These are phyloP conservation scores for Papilio helenus DNA, from an alignment of 1,140 invertebrate species.

Conservation along the genomic window DNA sequence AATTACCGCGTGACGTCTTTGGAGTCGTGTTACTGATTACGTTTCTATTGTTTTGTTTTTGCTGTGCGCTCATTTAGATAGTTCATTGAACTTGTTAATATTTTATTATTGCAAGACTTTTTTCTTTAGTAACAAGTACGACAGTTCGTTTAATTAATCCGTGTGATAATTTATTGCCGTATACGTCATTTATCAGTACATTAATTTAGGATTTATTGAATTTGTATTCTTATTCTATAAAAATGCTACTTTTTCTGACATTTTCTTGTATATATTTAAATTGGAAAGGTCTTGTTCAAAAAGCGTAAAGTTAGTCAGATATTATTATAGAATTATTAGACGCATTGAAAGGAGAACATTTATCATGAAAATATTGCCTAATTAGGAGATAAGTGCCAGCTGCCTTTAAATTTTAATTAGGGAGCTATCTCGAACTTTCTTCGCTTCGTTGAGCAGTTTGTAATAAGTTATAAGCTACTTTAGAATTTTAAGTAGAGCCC, in stretches of 20 bases:
- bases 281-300: neutral
- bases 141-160: no score
- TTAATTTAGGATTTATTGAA: no score
- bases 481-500: neutral
- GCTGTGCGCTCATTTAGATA: neutral
- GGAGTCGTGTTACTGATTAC: neutral
- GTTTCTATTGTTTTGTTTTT: neutral
- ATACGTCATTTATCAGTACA: no score
- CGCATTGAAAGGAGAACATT: neutral
- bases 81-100: neutral
- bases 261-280: neutral
- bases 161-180: neutral
- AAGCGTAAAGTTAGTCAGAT: neutral
- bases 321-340: neutral
- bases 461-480: conserved; percentile 30
- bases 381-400: conserved; percentile 36
- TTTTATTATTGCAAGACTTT: neutral
- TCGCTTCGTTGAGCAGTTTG: conserved; percentile 32
- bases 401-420: conserved; percentile 34
- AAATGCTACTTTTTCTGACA: no score
- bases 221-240: no score
- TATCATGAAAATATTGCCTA: conserved; percentile 1
- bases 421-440: conserved; percentile 34
- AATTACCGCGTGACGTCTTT: conserved; percentile 10
- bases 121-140: no score